These are phyloP conservation scores for Cyprinella venusta DNA, from an alignment of 2,797 vertebrate genomes.

Conservation along the genomic window DNA sequence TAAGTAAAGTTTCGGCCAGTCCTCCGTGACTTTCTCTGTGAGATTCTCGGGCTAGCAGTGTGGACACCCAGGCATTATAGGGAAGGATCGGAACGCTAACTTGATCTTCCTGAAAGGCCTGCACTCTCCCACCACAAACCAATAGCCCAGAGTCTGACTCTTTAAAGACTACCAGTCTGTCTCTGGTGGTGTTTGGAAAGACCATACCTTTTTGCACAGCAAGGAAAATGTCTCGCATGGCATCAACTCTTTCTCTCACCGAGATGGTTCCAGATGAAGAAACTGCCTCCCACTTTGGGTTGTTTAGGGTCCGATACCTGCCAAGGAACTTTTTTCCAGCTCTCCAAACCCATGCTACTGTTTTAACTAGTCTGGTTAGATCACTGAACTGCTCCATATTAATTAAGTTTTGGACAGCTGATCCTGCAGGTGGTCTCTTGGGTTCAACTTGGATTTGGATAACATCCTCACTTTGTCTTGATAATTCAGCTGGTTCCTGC, in stretches of 20 bases:
- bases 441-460: not conserved
- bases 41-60: not conserved
- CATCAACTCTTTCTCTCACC: not conserved
- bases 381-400: too few species aligned
- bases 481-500: not conserved
- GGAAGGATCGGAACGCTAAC: not conserved
- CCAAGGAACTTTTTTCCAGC: not conserved
- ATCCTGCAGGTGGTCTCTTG: not conserved
- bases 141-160: not conserved
- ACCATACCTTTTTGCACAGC: not conserved
- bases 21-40: not conserved
- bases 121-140: not conserved
- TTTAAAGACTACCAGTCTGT: not conserved
- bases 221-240: not conserved
- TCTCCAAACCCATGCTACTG: too few species aligned
- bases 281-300: conserved; percentile 23
- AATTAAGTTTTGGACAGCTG: too few species aligned
- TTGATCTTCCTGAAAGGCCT: not conserved
- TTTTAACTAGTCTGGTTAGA: too few species aligned
- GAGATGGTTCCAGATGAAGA: not conserved
- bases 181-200: not conserved
- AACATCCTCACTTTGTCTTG: not conserved
- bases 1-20: conserved; percentile 46
- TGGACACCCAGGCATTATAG: not conserved
- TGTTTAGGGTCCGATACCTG: not conserved